phyloP scores from a whole-genome alignment of 2,888 invertebrate genomes.

The Trichogramma dendrolimi region DNA sequence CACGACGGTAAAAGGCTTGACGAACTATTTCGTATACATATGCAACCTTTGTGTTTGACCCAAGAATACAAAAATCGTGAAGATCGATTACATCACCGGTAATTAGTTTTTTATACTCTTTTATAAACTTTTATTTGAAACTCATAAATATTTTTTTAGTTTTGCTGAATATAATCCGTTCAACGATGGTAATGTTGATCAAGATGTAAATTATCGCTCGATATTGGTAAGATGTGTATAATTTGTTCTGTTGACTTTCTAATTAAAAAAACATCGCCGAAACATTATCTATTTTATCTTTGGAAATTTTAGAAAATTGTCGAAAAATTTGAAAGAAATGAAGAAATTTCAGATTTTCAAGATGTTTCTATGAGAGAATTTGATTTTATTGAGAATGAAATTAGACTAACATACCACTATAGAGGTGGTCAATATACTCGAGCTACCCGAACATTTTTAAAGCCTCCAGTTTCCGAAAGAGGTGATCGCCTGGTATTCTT shows the following conservation, averaged over 20 bases:
- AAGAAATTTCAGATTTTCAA: conserved; percentile 55
- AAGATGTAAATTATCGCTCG: conserved; percentile 32
- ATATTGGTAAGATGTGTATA: conserved; percentile 33
- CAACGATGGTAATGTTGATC: conserved; percentile 2
- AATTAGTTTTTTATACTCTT: conserved; percentile 12
- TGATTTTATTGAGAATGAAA: conserved; percentile 57
- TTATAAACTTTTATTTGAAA: too few species aligned
- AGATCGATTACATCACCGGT: conserved; percentile 52
- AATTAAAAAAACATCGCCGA: not conserved
- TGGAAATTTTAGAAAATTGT: conserved; percentile 53
- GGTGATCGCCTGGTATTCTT: conserved; percentile 64
- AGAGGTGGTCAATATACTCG: conserved; percentile 60
- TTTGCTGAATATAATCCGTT: conserved; percentile 46
- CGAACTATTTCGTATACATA: conserved; percentile 61
- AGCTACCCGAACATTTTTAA: conserved; percentile 62
- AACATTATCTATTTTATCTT: not conserved
- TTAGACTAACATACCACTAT: conserved; percentile 64
- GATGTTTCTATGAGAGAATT: conserved; percentile 68
- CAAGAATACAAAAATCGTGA: conserved; percentile 60
- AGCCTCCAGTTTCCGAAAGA: conserved; percentile 68
- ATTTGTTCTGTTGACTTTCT: not conserved
- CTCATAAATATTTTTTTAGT: conserved; percentile 32
- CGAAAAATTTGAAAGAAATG: conserved; percentile 63
- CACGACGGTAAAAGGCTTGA: conserved; percentile 65
- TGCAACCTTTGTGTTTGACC: conserved; percentile 55